Evolutionary conservation across 1,140 invertebrate genomes (phyloP).

Genomic region (Triops longicaudatus): DNA sequence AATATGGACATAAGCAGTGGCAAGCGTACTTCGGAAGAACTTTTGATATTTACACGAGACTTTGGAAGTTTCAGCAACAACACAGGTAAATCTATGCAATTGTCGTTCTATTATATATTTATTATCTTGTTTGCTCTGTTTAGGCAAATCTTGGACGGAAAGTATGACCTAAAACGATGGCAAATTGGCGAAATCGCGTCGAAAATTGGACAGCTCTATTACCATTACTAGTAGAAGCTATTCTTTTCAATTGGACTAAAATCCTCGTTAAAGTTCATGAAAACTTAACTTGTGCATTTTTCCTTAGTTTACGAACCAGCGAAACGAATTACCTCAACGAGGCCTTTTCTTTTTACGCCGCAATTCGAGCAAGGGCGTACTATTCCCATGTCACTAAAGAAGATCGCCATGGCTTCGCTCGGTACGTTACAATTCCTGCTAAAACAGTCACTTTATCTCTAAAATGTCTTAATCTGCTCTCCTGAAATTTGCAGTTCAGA

Average conservation of each 20-base stretch:
- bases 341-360: constrained; percentile 92
- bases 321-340: constrained; percentile 94
- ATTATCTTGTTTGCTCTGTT: constrained; percentile 35
- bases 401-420: constrained; percentile 53
- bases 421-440: background rate
- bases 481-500: constrained; percentile 55
- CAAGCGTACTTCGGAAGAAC: constrained; percentile 94
- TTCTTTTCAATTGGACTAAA: constrained; percentile 25
- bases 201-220: constrained; percentile 97
- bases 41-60: constrained; percentile 95
- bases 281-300: constrained; percentile 28
- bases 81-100: constrained; percentile 56
- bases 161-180: constrained; percentile 94
- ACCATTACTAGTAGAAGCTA: constrained; percentile 89
- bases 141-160: constrained; percentile 73
- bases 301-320: constrained; percentile 73
- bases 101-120: constrained; percentile 3
- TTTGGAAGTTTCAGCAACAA: constrained; percentile 98
- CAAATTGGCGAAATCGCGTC: constrained; percentile 98
- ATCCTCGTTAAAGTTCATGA: background rate
- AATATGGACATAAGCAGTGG: constrained; percentile 97
- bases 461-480: background rate
- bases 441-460: background rate
- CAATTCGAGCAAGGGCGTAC: constrained; percentile 85
- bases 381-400: constrained; percentile 90